A percentile compares a stretch with the other conserved stretches of the same genome.
These are phyloP conservation scores for Spodoptera exigua DNA, from an alignment of 2,888 invertebrate species.

Conservation along the genomic window DNA sequence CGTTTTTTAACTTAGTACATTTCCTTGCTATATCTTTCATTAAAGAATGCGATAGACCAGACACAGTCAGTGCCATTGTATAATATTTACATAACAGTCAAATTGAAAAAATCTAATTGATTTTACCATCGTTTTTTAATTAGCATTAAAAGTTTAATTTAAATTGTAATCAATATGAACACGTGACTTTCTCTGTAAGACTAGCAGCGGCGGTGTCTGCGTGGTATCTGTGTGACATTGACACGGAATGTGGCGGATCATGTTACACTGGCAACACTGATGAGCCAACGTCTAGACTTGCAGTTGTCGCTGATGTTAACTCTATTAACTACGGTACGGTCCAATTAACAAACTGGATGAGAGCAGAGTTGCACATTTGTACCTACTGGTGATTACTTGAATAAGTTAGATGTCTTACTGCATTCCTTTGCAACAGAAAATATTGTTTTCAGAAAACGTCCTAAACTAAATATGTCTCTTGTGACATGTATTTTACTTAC, in stretches of 20 bases:
- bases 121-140: constrained; percentile 3
- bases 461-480: no score
- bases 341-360: constrained; percentile 1
- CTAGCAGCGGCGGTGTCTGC: constrained; percentile 5
- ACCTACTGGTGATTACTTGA: not conserved
- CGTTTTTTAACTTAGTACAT: no score
- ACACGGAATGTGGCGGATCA: constrained; percentile 28
- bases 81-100: not conserved
- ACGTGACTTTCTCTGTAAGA: constrained; percentile 24
- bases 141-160: constrained; percentile 12
- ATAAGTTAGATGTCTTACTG: no score
- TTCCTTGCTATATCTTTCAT: no score
- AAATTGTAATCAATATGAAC: constrained; percentile 8
- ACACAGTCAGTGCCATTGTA: no score
- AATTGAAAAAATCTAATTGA: not conserved
- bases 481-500: no score
- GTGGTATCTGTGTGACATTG: constrained; percentile 27
- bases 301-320: constrained; percentile 15
- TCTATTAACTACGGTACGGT: constrained; percentile 12
- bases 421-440: no score
- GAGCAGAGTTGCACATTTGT: not conserved
- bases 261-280: constrained; percentile 26
- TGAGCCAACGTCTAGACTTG: constrained; percentile 31
- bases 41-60: no score
- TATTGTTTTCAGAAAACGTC: no score